phyloP scores from a whole-genome alignment of 2,113 vertebrate genomes.

The Calyptommatus sinebrachiatus region DNA sequence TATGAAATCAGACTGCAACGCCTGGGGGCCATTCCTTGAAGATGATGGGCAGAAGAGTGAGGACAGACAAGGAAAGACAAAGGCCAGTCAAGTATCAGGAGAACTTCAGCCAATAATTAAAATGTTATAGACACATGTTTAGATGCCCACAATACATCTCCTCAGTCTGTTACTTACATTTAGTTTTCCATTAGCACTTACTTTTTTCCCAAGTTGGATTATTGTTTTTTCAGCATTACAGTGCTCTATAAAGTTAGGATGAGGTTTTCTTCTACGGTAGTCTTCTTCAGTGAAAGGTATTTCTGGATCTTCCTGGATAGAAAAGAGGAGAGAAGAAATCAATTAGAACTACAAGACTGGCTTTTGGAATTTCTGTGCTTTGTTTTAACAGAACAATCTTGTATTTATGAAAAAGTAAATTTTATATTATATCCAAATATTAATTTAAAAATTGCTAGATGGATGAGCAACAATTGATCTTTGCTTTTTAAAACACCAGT shows the following conservation, averaged over 20 bases:
- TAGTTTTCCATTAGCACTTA: slow-evolving; percentile 61
- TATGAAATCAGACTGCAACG: too few species aligned
- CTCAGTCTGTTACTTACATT: neutral
- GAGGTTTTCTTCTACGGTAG: slow-evolving; percentile 82
- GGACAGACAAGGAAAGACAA: too few species aligned
- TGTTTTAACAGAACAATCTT: neutral
- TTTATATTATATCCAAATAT: neutral
- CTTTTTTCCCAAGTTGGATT: slow-evolving; percentile 85
- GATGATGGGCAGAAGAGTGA: too few species aligned
- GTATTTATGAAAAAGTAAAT: neutral
- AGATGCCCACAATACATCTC: neutral
- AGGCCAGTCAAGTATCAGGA: too few species aligned
- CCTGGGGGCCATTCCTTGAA: too few species aligned
- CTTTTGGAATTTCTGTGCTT: neutral
- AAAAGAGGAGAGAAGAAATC: neutral
- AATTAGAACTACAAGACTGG: neutral
- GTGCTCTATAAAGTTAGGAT: slow-evolving; percentile 82
- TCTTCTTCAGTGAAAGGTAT: slow-evolving; percentile 82
- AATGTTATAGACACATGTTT: too few species aligned
- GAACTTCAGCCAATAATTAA: too few species aligned
- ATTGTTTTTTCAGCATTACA: slow-evolving; percentile 84
- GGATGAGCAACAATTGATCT: neutral
- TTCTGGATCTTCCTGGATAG: slow-evolving; percentile 76
- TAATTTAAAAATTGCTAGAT: neutral
- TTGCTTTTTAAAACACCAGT: neutral